Percentiles rank a stretch among this genome's conserved stretches.
Conservation (phyloP, 2,888 invertebrate genomes). For the Caenorhabditis sp. region DNA sequence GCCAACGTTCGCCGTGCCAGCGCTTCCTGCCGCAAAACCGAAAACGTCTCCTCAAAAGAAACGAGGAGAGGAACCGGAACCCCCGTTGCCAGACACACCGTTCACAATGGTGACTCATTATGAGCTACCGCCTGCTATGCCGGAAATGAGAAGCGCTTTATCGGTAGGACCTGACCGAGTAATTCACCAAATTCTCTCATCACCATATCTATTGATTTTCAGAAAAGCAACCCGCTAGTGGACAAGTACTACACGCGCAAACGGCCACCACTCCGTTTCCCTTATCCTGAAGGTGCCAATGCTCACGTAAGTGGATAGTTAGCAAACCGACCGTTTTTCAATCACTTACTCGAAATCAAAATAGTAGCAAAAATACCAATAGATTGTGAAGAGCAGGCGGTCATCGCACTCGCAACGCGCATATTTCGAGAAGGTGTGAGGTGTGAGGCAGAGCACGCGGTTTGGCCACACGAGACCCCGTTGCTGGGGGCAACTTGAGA, state of each 20-base stretch:
- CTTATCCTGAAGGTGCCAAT: conserved; percentile 51
- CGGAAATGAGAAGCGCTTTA: conserved; percentile 8
- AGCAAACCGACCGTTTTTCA: background rate
- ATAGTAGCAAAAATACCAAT: background rate
- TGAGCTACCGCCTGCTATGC: conserved; percentile 39
- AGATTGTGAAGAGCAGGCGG: background rate
- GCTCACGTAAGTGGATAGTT: conserved; percentile 30
- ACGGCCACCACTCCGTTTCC: conserved; percentile 27
- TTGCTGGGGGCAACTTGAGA: conserved; percentile 52
- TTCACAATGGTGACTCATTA: conserved; percentile 39
- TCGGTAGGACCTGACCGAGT: conserved; percentile 31
- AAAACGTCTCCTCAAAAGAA: conserved; percentile 47
- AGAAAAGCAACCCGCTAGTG: conserved; percentile 31
- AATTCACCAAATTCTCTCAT: background rate
- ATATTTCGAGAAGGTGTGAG: background rate
- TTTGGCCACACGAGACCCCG: background rate
- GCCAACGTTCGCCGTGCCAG: conserved; percentile 58
- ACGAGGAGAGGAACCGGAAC: conserved; percentile 16
- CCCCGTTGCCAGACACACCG: conserved; percentile 35
- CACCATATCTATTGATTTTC: conserved; percentile 10
- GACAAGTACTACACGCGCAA: conserved; percentile 43
- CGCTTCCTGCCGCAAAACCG: conserved; percentile 54
- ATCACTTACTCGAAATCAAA: conserved; percentile 6
- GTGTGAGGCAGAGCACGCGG: background rate
- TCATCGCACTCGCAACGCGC: conserved; percentile 7